Evolutionary conservation across 2,888 invertebrate genomes (phyloP), one percentile per base, ranked within the genome.

Genomic region (Carpatolechia fugitivella): DNA sequence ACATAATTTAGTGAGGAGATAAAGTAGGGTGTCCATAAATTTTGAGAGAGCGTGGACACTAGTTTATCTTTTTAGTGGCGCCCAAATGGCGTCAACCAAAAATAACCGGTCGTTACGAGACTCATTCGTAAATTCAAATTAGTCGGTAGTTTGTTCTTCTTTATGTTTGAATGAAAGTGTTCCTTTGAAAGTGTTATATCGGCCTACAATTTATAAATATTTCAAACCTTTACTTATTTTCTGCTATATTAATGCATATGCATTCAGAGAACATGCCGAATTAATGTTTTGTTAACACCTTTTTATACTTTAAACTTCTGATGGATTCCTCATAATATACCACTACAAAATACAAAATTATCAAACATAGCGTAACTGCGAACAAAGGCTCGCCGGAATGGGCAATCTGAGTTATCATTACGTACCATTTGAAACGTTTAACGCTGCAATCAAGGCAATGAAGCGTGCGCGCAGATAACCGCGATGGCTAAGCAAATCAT

Each of bases 1-100:
- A 68, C 66, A 72, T 76, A 75, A 76, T 76, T 76, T 75, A 76
- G 64, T 67, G 69, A 61, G 58, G 66, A 68, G 72, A 79, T 79
- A 80, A 80, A 79, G 70, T 70, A 72, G 70, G 74, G 68, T 74
- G 74, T 70, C 72, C 77, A 86, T 87, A 87, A 85, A 82, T 85
- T 81, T 36, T 79, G 65, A 68, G 70, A 70, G 72, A 74, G 70
- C 70, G 70, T 63, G 66, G 68, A 75, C 69, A 73, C 74, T 76
- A 70, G 64, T 74, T 75, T 80, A 72, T 76, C 76, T 80, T 82
- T 81, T 78, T 78, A 78, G 73, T 71, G 75, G 74, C 79, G 75
- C 76, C 76, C 72, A 74, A 78, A 80, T 72, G 78, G 78, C 78
- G 79, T 78, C 74, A 64, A 70, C 82, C 75, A 76, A 81, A 87